Evolutionary conservation across 2,888 invertebrate species (phyloP).

Genomic region (Orgyia antiqua): DNA sequence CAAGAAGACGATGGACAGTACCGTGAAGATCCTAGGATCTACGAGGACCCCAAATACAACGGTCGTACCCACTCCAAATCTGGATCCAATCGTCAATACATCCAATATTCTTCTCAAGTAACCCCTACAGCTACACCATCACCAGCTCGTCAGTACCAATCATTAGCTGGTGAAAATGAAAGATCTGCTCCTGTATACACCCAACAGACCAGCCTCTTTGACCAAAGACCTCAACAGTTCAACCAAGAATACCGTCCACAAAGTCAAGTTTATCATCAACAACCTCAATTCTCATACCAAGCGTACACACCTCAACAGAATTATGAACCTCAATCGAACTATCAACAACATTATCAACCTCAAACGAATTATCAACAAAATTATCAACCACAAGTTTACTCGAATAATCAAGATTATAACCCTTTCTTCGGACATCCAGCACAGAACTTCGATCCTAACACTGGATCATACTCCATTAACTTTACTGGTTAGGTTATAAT

Average conservation of each 20-base stretch:
- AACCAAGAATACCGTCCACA: conserved; percentile 40
- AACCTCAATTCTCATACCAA: conserved; percentile 63
- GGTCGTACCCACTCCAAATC: conserved; percentile 37
- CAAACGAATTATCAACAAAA: conserved; percentile 28
- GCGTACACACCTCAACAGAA: conserved; percentile 50
- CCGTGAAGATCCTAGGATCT: conserved; percentile 88
- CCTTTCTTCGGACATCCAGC: conserved; percentile 83
- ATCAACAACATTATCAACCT: conserved; percentile 35
- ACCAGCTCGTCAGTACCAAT: conserved; percentile 31
- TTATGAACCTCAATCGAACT: conserved; percentile 34
- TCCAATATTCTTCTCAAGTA: conserved; percentile 34
- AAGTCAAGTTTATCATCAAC: conserved; percentile 63
- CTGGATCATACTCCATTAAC: conserved; percentile 87
- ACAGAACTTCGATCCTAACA: conserved; percentile 83
- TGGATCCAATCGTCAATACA: conserved; percentile 45
- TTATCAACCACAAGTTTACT: conserved; percentile 42
- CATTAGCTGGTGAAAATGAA: conserved; percentile 11
- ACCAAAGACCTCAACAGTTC: conserved; percentile 53
- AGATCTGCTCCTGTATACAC: conserved; percentile 19
- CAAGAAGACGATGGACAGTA: conserved; percentile 92
- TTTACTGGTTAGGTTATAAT: conserved; percentile 75
- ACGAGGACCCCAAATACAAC: conserved; percentile 84
- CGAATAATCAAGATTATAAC: conserved; percentile 53
- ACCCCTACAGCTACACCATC: conserved; percentile 13
- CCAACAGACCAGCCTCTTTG: conserved; percentile 33